These are phyloP conservation scores for Adoxophyes honmai DNA, from an alignment of 1,140 invertebrate genomes.

Conservation along the genomic window DNA sequence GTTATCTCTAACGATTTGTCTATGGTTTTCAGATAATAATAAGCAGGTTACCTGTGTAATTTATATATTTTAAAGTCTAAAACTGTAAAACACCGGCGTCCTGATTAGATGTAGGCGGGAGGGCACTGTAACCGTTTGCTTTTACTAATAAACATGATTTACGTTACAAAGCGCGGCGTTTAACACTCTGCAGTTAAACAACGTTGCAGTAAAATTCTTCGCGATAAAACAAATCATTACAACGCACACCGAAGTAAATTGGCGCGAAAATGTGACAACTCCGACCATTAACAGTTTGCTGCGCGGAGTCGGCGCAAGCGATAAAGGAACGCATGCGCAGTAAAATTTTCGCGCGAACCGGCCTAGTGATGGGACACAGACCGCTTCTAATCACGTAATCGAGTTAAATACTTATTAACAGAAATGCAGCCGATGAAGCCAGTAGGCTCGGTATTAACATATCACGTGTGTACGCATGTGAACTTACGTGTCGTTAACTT, in stretches of 20 bases:
- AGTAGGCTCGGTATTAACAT: background rate
- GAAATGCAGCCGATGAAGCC: background rate
- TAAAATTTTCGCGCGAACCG: slow-evolving; percentile 38
- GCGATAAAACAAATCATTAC: slow-evolving; percentile 26
- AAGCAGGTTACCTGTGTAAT: too few relatives aligned
- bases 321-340: slow-evolving; percentile 44
- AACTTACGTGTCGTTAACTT: background rate
- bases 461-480: background rate
- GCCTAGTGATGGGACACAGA: slow-evolving; percentile 30
- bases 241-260: slow-evolving; percentile 32
- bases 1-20: background rate
- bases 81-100: background rate
- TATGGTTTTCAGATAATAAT: slow-evolving; percentile 10
- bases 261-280: slow-evolving; percentile 52
- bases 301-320: slow-evolving; percentile 25
- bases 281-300: slow-evolving; percentile 24
- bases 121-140: slow-evolving; percentile 2
- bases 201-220: slow-evolving; percentile 6
- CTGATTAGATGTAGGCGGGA: slow-evolving; percentile 5
- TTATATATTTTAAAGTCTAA: background rate
- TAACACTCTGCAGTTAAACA: slow-evolving; percentile 23
- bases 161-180: slow-evolving; percentile 18
- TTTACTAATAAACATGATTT: slow-evolving; percentile 27
- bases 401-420: slow-evolving; percentile 19
- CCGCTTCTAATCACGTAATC: slow-evolving; percentile 15